Percentiles rank a stretch among this genome's conserved stretches.
Evolutionary conservation across 2,113 vertebrate species (phyloP).

Genomic region (Physeter macrocephalus): DNA sequence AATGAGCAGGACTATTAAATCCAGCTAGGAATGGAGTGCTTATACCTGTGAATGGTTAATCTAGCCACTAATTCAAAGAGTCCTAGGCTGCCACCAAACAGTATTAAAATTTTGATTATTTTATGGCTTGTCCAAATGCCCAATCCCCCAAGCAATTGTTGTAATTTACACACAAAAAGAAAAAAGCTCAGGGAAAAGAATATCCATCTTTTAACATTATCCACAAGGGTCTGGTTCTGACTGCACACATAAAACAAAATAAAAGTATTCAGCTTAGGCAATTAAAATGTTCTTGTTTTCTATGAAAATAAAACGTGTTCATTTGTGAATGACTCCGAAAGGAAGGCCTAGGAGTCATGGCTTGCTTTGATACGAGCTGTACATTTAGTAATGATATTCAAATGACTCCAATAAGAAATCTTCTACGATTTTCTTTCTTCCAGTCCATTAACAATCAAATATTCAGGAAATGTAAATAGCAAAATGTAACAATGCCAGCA

Average conservation of each 20-base stretch:
- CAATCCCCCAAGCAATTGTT: slow-evolving; percentile 65
- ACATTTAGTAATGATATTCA: not conserved
- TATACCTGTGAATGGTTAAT: slow-evolving; percentile 53
- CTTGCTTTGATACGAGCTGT: slow-evolving; percentile 31
- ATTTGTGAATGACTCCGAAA: slow-evolving; percentile 45
- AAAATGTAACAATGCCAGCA: not conserved
- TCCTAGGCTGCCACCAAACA: slow-evolving; percentile 41
- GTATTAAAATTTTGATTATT: slow-evolving; percentile 67
- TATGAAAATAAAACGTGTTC: slow-evolving; percentile 56
- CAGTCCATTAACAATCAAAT: not conserved
- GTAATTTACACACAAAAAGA: slow-evolving; percentile 64
- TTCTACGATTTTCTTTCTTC: not conserved
- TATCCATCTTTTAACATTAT: slow-evolving; percentile 64
- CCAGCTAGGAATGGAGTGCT: not conserved
- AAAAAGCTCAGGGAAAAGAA: slow-evolving; percentile 43
- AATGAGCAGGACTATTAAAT: slow-evolving; percentile 37
- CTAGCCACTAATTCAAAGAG: slow-evolving; percentile 58
- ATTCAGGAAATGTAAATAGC: not conserved
- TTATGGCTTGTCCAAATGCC: slow-evolving; percentile 62
- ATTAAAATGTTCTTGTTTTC: slow-evolving; percentile 72
- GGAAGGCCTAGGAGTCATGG: not conserved
- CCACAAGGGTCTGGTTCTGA: slow-evolving; percentile 62
- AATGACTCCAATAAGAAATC: not conserved
- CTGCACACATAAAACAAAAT: slow-evolving; percentile 61
- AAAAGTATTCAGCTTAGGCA: slow-evolving; percentile 56